These are phyloP conservation scores for Stramonita haemastoma DNA, from an alignment of 2,888 invertebrate species.

Conservation along the genomic window DNA sequence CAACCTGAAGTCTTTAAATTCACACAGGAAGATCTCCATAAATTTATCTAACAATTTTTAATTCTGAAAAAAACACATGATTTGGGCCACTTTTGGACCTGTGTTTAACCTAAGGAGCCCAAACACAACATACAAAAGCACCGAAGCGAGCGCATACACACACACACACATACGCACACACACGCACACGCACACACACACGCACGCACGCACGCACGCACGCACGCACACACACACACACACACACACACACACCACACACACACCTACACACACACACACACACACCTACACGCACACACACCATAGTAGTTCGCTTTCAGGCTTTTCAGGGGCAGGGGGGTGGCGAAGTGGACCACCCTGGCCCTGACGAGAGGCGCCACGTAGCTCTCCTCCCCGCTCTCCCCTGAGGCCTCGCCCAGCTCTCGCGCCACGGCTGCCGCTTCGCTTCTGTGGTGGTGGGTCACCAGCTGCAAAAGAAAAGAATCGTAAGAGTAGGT, in stretches of 20 bases:
- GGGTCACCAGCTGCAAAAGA: slow-evolving; percentile 58
- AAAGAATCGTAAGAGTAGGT: no score
- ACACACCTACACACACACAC: slow-evolving; percentile 83
- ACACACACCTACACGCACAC: slow-evolving; percentile 77
- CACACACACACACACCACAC: background rate
- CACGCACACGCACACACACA: background rate
- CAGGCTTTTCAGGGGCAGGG: slow-evolving; percentile 80
- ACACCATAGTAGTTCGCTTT: slow-evolving; percentile 77
- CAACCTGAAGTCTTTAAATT: no score
- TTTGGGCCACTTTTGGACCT: no score
- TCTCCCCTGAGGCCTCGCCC: slow-evolving; percentile 44
- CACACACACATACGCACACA: background rate
- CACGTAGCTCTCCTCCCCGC: slow-evolving; percentile 44
- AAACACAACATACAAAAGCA: background rate
- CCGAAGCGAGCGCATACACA: no score
- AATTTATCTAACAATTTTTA: no score
- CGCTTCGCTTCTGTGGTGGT: slow-evolving; percentile 56
- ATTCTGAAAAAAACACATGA: no score
- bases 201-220: no score
- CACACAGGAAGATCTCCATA: no score
- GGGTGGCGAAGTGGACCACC: slow-evolving; percentile 83
- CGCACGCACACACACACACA: background rate
- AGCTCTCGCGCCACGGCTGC: slow-evolving; percentile 53
- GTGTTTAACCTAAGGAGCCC: no score
- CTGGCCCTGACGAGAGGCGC: slow-evolving; percentile 81